A percentile compares a stretch with the other conserved stretches of the same genome.
These are phyloP conservation scores for Tholera decimalis DNA, from an alignment of 2,888 invertebrate species.

Conservation along the genomic window DNA sequence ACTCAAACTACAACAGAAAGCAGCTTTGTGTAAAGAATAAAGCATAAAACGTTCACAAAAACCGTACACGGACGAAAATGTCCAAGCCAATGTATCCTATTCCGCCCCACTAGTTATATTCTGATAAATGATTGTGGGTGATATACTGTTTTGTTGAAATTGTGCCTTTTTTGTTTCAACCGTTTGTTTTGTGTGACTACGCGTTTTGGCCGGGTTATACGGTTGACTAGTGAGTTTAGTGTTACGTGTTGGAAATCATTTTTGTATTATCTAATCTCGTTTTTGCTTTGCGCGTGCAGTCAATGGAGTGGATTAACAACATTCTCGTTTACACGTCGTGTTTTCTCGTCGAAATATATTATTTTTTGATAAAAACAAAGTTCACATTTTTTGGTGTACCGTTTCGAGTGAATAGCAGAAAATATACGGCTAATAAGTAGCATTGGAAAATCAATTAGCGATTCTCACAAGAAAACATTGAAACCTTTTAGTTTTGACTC, in stretches of 20 bases:
- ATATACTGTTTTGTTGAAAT: constrained; percentile 75
- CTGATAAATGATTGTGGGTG: constrained; percentile 88
- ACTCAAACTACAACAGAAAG: constrained; percentile 58
- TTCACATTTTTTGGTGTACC: no score
- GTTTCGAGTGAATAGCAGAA: no score
- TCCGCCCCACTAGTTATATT: constrained; percentile 88
- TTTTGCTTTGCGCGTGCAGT: constrained; percentile 25
- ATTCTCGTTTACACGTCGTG: constrained; percentile 7
- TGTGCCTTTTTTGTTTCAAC: constrained; percentile 73
- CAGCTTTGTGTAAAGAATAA: constrained; percentile 63
- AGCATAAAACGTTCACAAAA: constrained; percentile 67
- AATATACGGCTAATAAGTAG: no score
- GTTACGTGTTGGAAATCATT: constrained; percentile 50
- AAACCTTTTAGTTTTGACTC: neutral
- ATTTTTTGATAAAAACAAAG: neutral
- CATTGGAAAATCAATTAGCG: neutral
- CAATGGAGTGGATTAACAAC: constrained; percentile 26
- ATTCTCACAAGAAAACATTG: neutral
- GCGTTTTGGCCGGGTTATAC: constrained; percentile 63
- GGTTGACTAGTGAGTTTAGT: constrained; percentile 55
- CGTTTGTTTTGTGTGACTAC: constrained; percentile 61
- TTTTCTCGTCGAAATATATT: neutral
- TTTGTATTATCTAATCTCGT: constrained; percentile 39
- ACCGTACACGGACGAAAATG: constrained; percentile 75
- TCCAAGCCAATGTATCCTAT: constrained; percentile 83